phyloP scores from a whole-genome alignment of 2,888 invertebrate genomes.

The Heliconius erato region DNA sequence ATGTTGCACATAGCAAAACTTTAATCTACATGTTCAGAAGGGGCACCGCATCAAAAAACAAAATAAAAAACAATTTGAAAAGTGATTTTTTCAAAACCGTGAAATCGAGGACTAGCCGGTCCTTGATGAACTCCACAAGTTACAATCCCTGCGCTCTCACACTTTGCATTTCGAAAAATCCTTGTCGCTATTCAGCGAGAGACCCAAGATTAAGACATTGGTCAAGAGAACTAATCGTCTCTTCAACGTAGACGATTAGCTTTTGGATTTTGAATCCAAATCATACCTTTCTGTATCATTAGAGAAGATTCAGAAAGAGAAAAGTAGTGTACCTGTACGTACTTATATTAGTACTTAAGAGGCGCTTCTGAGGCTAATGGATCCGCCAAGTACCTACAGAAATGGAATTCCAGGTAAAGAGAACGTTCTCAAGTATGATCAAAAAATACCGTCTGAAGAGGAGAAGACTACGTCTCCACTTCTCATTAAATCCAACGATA shows the following conservation, averaged over 20 bases:
- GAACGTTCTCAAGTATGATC: conserved; percentile 72
- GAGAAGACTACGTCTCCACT: conserved; percentile 82
- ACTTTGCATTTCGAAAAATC: conserved; percentile 80
- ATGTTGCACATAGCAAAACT: conserved; percentile 78
- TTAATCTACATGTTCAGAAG: conserved; percentile 81
- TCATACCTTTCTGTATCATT: conserved; percentile 63
- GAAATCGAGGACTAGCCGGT: conserved; percentile 84
- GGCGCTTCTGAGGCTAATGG: conserved; percentile 75
- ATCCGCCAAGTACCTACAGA: conserved; percentile 74
- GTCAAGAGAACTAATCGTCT: conserved; percentile 77
- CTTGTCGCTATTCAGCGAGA: conserved; percentile 84
- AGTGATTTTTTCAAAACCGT: conserved; percentile 79
- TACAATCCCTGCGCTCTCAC: conserved; percentile 82
- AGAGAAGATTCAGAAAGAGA: conserved; percentile 61
- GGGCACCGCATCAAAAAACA: conserved; percentile 66
- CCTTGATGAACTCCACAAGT: conserved; percentile 85
- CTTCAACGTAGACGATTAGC: conserved; percentile 71
- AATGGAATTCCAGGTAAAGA: conserved; percentile 83
- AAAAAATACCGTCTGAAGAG: conserved; percentile 81
- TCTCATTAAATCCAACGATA: conserved; percentile 68
- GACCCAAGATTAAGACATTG: conserved; percentile 87
- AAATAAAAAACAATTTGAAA: conserved; percentile 71
- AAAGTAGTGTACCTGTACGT: conserved; percentile 56
- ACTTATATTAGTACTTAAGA: conserved; percentile 67
- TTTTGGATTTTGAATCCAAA: conserved; percentile 71